Evolutionary conservation across 2,113 vertebrate species (phyloP).

Genomic region (Sciurus niger): DNA sequence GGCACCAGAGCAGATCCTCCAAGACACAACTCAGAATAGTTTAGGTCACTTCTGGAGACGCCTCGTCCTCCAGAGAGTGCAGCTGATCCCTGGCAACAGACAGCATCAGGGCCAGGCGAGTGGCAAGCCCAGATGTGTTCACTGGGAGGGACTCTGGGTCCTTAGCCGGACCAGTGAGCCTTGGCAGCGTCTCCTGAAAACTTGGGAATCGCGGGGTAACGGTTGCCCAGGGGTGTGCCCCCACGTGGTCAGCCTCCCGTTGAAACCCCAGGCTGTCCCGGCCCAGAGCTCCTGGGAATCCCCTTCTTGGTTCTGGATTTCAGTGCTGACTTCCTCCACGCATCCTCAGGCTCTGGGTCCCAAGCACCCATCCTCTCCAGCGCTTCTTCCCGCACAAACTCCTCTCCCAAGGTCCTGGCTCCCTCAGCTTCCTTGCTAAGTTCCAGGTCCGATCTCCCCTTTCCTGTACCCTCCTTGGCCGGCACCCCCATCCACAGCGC

Average conservation of each 20-base stretch:
- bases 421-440: neutral
- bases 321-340: neutral
- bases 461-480: neutral
- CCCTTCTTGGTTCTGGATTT: neutral
- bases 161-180: neutral
- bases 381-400: neutral
- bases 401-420: neutral
- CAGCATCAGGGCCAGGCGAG: neutral
- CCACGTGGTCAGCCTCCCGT: neutral
- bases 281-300: neutral
- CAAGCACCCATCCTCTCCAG: neutral
- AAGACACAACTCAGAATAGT: neutral
- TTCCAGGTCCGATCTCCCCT: neutral
- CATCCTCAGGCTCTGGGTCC: neutral
- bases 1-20: neutral
- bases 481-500: conserved; percentile 52
- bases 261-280: neutral
- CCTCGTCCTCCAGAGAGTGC: neutral
- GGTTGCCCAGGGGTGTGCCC: neutral
- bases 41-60: neutral
- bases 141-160: neutral
- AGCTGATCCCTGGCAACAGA: neutral
- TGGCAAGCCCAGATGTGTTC: neutral
- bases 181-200: neutral
- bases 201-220: neutral